A percentile compares a stretch with the other conserved stretches of the same genome.
These are phyloP conservation scores for Albula glossodonta DNA, from an alignment of 2,113 vertebrate species.

Conservation along the genomic window DNA sequence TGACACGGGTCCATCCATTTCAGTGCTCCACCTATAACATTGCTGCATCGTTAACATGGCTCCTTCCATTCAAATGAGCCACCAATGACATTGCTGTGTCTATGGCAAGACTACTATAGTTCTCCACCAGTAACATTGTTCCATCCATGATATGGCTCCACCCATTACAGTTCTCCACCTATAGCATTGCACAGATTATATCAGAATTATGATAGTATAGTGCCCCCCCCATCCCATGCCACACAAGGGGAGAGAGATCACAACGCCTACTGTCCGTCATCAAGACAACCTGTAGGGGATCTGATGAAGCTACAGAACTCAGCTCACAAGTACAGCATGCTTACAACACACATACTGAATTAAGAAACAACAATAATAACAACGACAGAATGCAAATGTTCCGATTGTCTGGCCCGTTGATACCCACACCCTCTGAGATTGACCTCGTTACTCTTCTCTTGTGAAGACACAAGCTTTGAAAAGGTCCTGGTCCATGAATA, in stretches of 20 bases:
- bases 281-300: background rate
- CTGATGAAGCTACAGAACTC: background rate
- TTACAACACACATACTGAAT: background rate
- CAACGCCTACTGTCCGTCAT: background rate
- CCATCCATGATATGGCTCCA: no score
- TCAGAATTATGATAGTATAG: no score
- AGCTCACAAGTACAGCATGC: background rate
- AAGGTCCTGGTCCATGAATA: constrained; percentile 21
- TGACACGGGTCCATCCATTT: background rate
- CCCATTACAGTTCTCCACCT: no score
- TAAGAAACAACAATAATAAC: background rate
- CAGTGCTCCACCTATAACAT: background rate
- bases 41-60: background rate
- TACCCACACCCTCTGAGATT: background rate
- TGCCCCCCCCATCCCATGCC: no score
- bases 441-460: background rate
- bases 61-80: background rate
- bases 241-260: background rate
- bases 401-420: background rate
- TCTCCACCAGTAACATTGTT: no score
- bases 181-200: no score
- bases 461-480: background rate
- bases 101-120: background rate
- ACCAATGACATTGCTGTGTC: background rate
- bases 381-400: constrained; percentile 3